Base-by-base conservation (phyloP, 1,140 invertebrate species). In the Drosophila watanabei region DNA sequence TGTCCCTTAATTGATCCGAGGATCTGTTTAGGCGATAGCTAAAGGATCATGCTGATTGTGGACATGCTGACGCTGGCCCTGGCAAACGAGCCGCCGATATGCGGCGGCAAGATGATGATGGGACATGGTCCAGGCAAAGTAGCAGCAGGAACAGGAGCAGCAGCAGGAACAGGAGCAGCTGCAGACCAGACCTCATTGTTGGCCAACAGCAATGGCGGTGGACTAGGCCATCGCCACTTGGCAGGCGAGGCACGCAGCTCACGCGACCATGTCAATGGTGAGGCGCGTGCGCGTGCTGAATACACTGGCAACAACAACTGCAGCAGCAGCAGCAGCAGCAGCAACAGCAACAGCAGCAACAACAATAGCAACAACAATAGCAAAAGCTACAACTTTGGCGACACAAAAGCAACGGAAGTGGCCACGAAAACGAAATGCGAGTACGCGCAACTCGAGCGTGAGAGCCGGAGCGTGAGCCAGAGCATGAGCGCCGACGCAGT, bases 361-460 rank as follows among this genome's bases (percentile, higher is more conserved):
- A 75, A 60, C 58, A 80, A 7, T 60, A 64, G 14, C 43, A 35
- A 20, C 41, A 65, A 1, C 56, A 65, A 14, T 45, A 51, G 43
- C 51, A 56, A 39, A 39, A 63, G 16, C 60, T 51, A 54, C 45
- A 63, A 60, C 51, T 56, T 49, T 54, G 62, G 37, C 64, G 64
- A 59, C 78, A 66, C 62, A 45, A 59, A 78, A 51, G 59, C 72
- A 88, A 52, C 85, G 84, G 84, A 88, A 88, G 78, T 88, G 66
- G 73, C 60, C 60, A 88, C 71, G 65, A 89, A 88, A 75, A 88
- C 71, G 65, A 89, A 84, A 75, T 84, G 65, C 63, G 84, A 88
- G 81, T 80, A 87, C 85, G 81, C 85, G 85, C 85, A 88, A 88
- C 81, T 88, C 85, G 85, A 88, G 85, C 85, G 75, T 88, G 85